Conservation (phyloP, 2,797 vertebrate genomes). For the Mergus octosetaceus region DNA sequence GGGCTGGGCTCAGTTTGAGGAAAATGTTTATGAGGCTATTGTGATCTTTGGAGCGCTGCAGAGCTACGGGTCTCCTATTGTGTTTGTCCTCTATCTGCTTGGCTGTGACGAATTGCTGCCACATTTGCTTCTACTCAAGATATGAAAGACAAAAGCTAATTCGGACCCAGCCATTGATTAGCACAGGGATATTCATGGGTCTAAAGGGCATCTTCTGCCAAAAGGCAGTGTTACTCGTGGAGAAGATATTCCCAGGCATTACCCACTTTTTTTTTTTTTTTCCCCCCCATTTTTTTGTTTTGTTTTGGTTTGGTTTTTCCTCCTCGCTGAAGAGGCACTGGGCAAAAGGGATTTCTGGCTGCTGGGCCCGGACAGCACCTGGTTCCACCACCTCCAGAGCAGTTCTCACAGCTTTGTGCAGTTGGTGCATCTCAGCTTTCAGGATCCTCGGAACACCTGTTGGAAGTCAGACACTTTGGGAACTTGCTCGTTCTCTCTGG, state of each 20-base stretch:
- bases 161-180: not conserved
- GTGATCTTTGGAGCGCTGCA: not conserved
- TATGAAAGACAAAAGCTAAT: not conserved
- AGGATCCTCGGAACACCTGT: not conserved
- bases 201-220: not conserved
- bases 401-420: not conserved
- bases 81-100: not conserved
- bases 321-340: not conserved
- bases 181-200: not conserved
- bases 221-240: not conserved
- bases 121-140: conserved; percentile 1
- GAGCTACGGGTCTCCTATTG: not conserved
- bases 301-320: not conserved
- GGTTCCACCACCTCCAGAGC: not conserved
- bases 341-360: not conserved
- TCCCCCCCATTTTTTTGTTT: no score
- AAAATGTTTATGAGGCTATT: not conserved
- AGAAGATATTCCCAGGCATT: not conserved
- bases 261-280: not conserved
- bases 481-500: not conserved
- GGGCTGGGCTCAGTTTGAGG: not conserved
- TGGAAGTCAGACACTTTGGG: not conserved
- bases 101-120: conserved; percentile 13
- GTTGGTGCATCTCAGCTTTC: not conserved
- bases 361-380: not conserved